Percentiles rank a stretch among this genome's conserved stretches.
These are phyloP conservation scores for Chaenocephalus aceratus DNA, from an alignment of 2,113 vertebrate genomes.

Conservation along the genomic window DNA sequence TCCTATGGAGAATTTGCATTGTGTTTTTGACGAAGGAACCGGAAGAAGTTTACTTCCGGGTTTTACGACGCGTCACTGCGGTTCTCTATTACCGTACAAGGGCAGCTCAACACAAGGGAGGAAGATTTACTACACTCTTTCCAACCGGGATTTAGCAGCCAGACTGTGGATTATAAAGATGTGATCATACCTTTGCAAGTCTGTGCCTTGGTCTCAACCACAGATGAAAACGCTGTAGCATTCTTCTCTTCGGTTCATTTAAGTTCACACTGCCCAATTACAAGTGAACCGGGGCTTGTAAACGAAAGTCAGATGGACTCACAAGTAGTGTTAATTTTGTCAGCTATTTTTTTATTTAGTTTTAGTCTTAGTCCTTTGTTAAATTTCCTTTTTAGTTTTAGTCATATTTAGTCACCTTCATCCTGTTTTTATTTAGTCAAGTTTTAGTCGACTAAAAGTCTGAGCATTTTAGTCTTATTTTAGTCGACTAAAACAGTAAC, in stretches of 20 bases:
- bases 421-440: too few species aligned
- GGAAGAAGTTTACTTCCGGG: too few species aligned
- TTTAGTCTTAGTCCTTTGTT: too few species aligned
- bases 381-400: too few species aligned
- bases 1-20: too few species aligned
- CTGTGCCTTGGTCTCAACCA: slow-evolving; percentile 44
- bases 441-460: too few species aligned
- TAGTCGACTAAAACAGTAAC: too few species aligned
- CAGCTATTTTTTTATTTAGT: too few species aligned
- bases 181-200: slow-evolving; percentile 47
- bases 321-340: slow-evolving; percentile 32
- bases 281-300: slow-evolving; percentile 52
- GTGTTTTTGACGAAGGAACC: too few species aligned
- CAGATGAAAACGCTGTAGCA: slow-evolving; percentile 23
- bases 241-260: slow-evolving; percentile 63
- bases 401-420: too few species aligned
- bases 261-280: slow-evolving; percentile 59
- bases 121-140: slow-evolving; percentile 9
- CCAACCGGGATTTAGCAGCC: neutral
- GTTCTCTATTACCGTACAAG: neutral
- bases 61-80: too few species aligned
- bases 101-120: slow-evolving; percentile 1
- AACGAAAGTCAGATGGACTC: slow-evolving; percentile 61
- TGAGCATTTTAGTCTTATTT: too few species aligned
- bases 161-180: slow-evolving; percentile 22